These are phyloP conservation scores for Amniataba percoides DNA, from an alignment of 2,797 vertebrate genomes.

Conservation along the genomic window DNA sequence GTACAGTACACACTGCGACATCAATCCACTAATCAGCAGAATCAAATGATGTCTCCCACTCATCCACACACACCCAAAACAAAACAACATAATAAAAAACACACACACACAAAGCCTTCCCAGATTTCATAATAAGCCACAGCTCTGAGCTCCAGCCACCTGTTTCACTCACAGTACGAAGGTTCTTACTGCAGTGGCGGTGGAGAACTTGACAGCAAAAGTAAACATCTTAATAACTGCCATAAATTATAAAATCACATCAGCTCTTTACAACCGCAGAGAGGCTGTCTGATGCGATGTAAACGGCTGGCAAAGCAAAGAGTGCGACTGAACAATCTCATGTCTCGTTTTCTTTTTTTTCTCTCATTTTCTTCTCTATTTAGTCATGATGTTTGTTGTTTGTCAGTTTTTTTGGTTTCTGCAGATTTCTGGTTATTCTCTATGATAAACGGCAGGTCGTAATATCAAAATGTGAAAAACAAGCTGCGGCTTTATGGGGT, in stretches of 20 bases:
- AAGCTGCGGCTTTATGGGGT: background rate
- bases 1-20: constrained; percentile 33
- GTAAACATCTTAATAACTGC: constrained; percentile 41
- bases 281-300: background rate
- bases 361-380: background rate
- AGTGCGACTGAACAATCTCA: constrained; percentile 63
- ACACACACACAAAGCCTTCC: constrained; percentile 31
- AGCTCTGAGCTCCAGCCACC: constrained; percentile 76
- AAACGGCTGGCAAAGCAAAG: constrained; percentile 38
- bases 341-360: background rate
- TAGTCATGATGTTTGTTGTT: constrained; percentile 12
- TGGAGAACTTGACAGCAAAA: constrained; percentile 43
- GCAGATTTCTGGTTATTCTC: constrained; percentile 14
- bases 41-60: constrained; percentile 46
- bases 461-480: background rate
- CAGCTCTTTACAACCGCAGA: too few species aligned
- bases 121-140: constrained; percentile 27
- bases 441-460: constrained; percentile 11
- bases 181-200: constrained; percentile 20
- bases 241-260: constrained; percentile 41
- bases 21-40: constrained; percentile 47
- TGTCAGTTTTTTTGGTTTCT: constrained; percentile 27
- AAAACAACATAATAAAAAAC: background rate
- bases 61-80: constrained; percentile 21
- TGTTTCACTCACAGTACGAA: constrained; percentile 42